phyloP scores from a whole-genome alignment of 2,888 invertebrate genomes.

The Callinectes sapidus region DNA sequence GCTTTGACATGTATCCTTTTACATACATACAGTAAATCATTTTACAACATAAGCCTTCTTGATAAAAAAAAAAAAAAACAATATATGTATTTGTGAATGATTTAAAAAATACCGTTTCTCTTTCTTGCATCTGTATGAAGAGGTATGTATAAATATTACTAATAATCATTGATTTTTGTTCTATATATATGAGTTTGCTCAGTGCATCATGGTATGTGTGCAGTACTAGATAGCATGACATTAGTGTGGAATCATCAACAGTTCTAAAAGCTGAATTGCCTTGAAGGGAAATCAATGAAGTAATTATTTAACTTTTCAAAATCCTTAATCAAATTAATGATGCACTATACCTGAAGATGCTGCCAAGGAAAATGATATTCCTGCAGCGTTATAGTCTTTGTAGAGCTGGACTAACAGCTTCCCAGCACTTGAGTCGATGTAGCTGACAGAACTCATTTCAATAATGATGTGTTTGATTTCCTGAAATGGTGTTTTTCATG shows the following conservation, averaged over 20 bases:
- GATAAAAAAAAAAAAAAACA: neutral
- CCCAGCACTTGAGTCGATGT: constrained; percentile 79
- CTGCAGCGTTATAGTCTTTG: constrained; percentile 70
- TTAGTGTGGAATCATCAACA: no score
- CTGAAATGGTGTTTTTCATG: constrained; percentile 36
- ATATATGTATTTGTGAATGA: no score
- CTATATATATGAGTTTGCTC: neutral
- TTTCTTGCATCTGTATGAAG: no score
- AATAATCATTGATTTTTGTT: no score
- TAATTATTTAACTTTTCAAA: neutral
- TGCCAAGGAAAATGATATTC: constrained; percentile 58
- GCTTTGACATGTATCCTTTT: neutral
- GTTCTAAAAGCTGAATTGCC: neutral
- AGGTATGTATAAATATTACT: no score
- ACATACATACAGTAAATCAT: no score
- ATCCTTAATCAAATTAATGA: neutral
- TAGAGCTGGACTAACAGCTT: constrained; percentile 72
- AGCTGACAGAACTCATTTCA: constrained; percentile 82
- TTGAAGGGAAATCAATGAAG: neutral
- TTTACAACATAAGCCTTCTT: no score
- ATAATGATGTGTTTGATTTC: constrained; percentile 76
- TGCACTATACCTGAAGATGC: constrained; percentile 55
- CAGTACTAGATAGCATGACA: no score
- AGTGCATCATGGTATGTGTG: no score
- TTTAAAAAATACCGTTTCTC: no score